Evolutionary conservation across 2,888 invertebrate genomes (phyloP).

Genomic region (Allolobophora icterica): DNA sequence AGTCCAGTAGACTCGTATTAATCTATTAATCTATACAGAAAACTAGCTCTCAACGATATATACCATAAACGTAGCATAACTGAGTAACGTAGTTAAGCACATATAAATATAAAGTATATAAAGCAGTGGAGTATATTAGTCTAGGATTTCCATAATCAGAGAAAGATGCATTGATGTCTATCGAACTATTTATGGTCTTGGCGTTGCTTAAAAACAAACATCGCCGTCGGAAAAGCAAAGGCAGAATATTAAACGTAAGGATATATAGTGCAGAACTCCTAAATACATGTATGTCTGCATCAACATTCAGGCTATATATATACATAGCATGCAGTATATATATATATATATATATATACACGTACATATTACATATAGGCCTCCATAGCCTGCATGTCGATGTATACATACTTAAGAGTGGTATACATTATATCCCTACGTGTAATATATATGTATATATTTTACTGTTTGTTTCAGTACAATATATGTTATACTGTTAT

Average conservation of each 20-base stretch:
- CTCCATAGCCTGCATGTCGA: too few relatives aligned
- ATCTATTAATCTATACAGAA: neutral
- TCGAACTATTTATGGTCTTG: neutral
- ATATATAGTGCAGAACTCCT: neutral
- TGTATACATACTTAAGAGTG: too few relatives aligned
- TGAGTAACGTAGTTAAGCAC: neutral
- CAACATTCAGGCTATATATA: neutral
- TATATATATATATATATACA: too few relatives aligned
- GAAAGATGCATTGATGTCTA: neutral
- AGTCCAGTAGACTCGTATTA: neutral
- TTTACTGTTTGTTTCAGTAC: neutral
- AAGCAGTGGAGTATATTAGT: neutral
- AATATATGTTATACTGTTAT: neutral
- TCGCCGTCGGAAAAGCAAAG: conserved; percentile 6
- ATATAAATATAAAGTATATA: neutral
- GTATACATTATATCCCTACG: too few relatives aligned
- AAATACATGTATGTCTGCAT: neutral
- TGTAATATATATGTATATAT: neutral
- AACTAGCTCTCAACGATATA: neutral
- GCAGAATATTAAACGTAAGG: neutral
- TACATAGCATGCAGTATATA: too few relatives aligned
- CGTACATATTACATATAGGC: too few relatives aligned
- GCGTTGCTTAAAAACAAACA: neutral
- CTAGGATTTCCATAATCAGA: neutral
- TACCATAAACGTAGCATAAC: neutral